Evolutionary conservation across 2,797 vertebrate species (phyloP).

Genomic region (Propithecus perrieri): DNA sequence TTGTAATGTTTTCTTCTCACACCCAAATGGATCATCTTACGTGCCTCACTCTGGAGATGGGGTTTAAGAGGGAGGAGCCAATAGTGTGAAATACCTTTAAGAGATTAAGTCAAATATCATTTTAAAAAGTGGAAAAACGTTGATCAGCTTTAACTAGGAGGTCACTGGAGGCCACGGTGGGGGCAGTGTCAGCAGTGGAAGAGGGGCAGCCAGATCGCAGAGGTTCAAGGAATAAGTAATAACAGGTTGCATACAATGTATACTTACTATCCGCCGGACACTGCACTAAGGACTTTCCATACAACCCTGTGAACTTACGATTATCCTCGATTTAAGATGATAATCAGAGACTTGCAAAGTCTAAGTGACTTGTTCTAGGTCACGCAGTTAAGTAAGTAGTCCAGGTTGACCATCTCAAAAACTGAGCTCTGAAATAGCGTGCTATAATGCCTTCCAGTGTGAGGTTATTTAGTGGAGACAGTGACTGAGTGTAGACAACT

Average conservation of each 20-base stretch:
- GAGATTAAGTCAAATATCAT: conserved; percentile 9
- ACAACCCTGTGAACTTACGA: neutral
- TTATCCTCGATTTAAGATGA: neutral
- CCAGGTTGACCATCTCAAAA: neutral
- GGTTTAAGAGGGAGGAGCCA: neutral
- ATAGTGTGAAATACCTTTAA: neutral
- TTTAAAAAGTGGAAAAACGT: neutral
- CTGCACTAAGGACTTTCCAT: neutral
- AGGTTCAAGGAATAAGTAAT: neutral
- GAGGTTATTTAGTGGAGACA: neutral
- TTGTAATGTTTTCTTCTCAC: neutral
- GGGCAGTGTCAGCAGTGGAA: neutral
- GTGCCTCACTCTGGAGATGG: neutral
- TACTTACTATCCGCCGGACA: neutral
- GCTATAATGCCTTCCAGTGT: neutral
- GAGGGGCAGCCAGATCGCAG: neutral
- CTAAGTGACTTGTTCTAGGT: neutral
- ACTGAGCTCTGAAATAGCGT: neutral
- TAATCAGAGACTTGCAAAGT: neutral
- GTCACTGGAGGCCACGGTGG: neutral
- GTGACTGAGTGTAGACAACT: neutral
- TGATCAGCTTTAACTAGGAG: neutral
- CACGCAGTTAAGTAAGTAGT: neutral
- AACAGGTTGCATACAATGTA: neutral
- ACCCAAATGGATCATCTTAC: neutral